Base-by-base conservation (phyloP, 2,113 vertebrate species). In the Pithys albifrons region DNA sequence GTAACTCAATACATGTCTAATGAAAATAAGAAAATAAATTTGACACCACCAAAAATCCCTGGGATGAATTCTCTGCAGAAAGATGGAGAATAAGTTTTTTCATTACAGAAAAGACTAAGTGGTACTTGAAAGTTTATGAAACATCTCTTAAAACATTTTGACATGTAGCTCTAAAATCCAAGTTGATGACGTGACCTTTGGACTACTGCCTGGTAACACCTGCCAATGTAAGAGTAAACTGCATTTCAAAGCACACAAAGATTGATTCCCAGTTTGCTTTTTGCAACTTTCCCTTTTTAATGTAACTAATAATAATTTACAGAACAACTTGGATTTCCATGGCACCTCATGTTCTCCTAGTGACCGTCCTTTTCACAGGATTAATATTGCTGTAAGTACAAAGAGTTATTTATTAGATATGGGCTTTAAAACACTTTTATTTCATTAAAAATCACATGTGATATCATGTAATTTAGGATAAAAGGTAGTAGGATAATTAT, bases 1-100 rank as follows among this genome's bases (percentile, higher is more conserved):
- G 57, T 52, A 89, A 29, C 41, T 76, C 72, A 88, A 92, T 39
- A 45, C 2, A 48, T 1, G 3, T 45, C 43, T 52, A 55, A 2
- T 69, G 51, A 86, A 85, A 83, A 57, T 15, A 69, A 45, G 43
- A n/a, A 49, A 85, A 81, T 37, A 45, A 22, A 24, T 65, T 19
- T 55, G 3, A 0, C 19, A 49, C 7, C 76, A 57, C 3, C 1
- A 58, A 74, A 82, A 46, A 10, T 0, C 1, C 0, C 3, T 39
- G 14, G 15, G 3, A 64, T 65, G 1, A 83, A 55, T 88, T 72
- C 4, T 45, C 9, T 72, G 16, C 8, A 54, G 24, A 75, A 93
- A 88, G 69, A 51, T 5, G 2, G 4, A 76, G 4, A 79, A 48
- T 13, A 48, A 33, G 3, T 65, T 73, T 79, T 10, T 52, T 39